A percentile compares a stretch with the other conserved stretches of the same genome.
Evolutionary conservation across 2,113 vertebrate species (phyloP).

Genomic region (Charina bottae): DNA sequence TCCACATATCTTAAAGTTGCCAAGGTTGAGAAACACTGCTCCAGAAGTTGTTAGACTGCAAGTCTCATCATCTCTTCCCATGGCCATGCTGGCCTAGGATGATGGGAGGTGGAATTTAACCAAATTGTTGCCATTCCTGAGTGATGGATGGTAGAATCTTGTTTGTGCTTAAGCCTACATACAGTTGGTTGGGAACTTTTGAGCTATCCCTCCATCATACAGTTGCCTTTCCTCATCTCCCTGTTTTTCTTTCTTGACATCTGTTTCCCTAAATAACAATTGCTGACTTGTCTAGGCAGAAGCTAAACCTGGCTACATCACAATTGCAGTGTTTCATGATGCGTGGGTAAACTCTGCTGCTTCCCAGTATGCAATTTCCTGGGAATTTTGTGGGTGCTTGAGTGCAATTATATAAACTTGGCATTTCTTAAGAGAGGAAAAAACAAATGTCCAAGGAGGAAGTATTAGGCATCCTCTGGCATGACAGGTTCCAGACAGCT

Average conservation of each 20-base stretch:
- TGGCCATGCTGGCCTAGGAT: background rate
- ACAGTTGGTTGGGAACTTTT: background rate
- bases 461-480: background rate
- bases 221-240: background rate
- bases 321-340: background rate
- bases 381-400: background rate
- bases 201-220: background rate
- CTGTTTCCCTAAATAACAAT: background rate
- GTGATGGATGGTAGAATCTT: background rate
- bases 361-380: background rate
- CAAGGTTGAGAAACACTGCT: too few species aligned
- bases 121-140: background rate
- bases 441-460: background rate
- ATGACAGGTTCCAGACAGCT: too few species aligned
- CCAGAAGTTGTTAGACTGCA: background rate
- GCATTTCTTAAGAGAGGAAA: background rate
- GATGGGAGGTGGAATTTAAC: background rate
- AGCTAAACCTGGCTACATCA: background rate
- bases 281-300: background rate
- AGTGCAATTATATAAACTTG: background rate
- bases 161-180: background rate
- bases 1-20: too few species aligned
- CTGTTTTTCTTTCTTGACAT: background rate
- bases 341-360: background rate
- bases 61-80: background rate